A percentile compares a stretch with the other conserved stretches of the same genome.
Evolutionary conservation across 2,113 vertebrate genomes (phyloP).

Genomic region (Mirza zaza): DNA sequence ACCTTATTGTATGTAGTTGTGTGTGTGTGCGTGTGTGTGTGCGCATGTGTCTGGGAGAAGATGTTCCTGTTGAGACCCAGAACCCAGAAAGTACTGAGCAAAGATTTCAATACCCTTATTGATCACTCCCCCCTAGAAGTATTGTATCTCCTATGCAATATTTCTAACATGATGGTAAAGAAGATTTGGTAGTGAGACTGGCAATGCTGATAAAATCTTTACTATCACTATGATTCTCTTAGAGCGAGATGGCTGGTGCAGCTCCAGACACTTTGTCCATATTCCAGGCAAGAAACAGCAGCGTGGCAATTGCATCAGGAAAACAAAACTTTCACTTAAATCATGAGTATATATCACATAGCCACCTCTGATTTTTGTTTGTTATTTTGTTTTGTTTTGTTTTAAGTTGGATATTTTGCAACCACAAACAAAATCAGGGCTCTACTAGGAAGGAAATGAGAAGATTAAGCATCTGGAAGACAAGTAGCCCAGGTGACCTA

Average conservation of each 20-base stretch:
- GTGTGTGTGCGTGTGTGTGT: background rate
- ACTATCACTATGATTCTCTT: background rate
- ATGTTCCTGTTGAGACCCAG: background rate
- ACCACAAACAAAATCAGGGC: background rate
- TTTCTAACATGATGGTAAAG: background rate
- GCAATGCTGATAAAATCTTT: background rate
- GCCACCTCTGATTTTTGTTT: background rate
- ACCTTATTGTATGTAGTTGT: background rate
- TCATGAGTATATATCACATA: accelerated
- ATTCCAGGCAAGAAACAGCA: background rate
- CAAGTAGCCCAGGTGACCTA: background rate
- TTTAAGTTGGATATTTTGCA: background rate
- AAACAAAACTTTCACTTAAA: background rate
- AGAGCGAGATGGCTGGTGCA: background rate
- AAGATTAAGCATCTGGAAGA: background rate
- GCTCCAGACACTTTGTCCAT: background rate
- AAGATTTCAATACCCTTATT: background rate
- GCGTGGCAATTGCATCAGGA: background rate
- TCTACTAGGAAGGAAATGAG: background rate
- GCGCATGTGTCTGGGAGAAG: accelerated
- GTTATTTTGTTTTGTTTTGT: background rate
- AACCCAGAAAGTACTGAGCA: background rate
- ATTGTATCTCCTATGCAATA: background rate
- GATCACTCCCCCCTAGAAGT: background rate
- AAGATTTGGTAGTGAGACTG: background rate